Base-by-base conservation (phyloP, 2,113 vertebrate species). In the Litocranius walleri region DNA sequence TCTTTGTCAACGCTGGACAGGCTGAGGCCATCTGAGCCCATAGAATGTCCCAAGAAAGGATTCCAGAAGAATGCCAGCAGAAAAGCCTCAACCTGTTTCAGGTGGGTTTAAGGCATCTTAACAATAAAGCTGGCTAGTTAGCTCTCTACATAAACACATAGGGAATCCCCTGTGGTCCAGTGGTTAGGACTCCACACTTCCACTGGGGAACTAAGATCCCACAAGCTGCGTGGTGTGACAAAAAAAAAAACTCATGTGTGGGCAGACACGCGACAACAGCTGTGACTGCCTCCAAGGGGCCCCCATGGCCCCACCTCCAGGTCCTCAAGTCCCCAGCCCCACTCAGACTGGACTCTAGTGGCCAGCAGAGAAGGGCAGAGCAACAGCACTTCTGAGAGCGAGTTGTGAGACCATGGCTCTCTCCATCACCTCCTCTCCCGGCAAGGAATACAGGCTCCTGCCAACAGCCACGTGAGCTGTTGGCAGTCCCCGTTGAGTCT, bases 241-340 rank as follows among this genome's bases (percentile, higher is more conserved):
- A 45, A 43, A 14, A 45, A 15, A 45, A 25, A 2, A 21, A 48
- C 81, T 27, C 10, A 19, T 3, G 29, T 13, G 25, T 21, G 40
- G 29, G 7, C 16, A 10, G 54, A 57, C 62, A 30, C 23, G 0
- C 3, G 4, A 9, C 21, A 29, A 86, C 56, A 40, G 54, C 54
- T 1, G 3, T 54, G 71, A 45, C 56, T 19, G 9, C 33, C 43
- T 40, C 62, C 80, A 16, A 5, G 29, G 3, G 0, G 12, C 14
- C 67, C 8, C 7, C 2, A 6, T 2, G 14, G 29, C 43, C 40
- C 27, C 7, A 0, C 5, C 30, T 30, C 56, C 87, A 2, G 48
- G 86, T 5, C 9, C 23, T 10, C 27, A 4, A 4, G 57, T 7
- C 71, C 17, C 52, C 33, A 62, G 33, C 6, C 84, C 59, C 59